These are phyloP conservation scores for Melanophora roralis DNA, from an alignment of 2,888 invertebrate species.

Conservation along the genomic window DNA sequence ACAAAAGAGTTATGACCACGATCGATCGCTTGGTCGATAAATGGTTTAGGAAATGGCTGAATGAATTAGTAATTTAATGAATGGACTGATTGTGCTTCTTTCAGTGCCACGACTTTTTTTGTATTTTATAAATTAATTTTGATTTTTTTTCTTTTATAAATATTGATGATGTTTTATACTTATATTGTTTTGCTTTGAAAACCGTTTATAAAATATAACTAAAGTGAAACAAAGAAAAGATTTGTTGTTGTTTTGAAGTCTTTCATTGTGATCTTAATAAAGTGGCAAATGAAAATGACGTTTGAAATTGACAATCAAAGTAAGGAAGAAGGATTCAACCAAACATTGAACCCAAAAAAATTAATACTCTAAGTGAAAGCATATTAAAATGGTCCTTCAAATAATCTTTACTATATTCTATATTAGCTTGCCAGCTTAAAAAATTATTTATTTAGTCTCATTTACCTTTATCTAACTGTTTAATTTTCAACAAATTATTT, in stretches of 20 bases:
- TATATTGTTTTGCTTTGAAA: constrained; percentile 7
- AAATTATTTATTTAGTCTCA: background rate
- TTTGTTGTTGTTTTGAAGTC: constrained; percentile 16
- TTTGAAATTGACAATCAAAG: background rate
- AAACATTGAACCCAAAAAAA: no score
- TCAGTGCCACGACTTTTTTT: constrained; percentile 42
- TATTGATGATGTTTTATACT: constrained; percentile 39
- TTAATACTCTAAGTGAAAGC: no score
- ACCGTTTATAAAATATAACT: background rate
- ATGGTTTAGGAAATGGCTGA: constrained; percentile 35
- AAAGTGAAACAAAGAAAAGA: background rate
- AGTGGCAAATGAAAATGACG: background rate
- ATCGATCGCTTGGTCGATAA: constrained; percentile 47
- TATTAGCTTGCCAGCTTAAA: no score
- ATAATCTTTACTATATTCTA: no score
- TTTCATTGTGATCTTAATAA: background rate
- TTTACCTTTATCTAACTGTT: background rate
- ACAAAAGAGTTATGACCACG: constrained; percentile 47
- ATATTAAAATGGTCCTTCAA: no score
- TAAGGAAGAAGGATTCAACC: no score
- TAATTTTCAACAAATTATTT: background rate
- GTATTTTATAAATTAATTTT: background rate
- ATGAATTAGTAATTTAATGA: constrained; percentile 36
- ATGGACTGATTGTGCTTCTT: constrained; percentile 12
- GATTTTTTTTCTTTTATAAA: constrained; percentile 10